phyloP scores from a whole-genome alignment of 2,113 vertebrate species.

The Bos indicus region DNA sequence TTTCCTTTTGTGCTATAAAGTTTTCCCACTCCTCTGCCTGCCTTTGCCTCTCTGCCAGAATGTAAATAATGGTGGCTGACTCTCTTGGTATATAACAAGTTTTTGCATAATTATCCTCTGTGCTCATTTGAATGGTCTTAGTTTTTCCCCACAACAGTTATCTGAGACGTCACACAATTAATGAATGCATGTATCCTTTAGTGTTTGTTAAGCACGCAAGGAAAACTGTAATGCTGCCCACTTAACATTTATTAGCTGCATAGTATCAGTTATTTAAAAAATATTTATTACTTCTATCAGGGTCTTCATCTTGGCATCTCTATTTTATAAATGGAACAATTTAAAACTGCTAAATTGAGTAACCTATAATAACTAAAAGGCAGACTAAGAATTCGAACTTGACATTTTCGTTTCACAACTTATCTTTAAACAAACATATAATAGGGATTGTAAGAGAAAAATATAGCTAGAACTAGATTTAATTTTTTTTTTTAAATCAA shows the following conservation, averaged over 20 bases:
- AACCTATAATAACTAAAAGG: constrained; percentile 14
- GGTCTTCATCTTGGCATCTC: neutral
- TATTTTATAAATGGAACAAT: neutral
- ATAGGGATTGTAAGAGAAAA: constrained; percentile 30
- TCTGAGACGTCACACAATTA: neutral
- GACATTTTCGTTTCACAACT: constrained; percentile 34
- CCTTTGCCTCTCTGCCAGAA: neutral
- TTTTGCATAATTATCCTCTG: neutral
- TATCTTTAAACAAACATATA: constrained; percentile 36
- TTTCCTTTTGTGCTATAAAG: neutral
- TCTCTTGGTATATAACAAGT: neutral
- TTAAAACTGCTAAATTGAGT: neutral
- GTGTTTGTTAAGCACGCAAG: neutral
- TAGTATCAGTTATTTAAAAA: neutral
- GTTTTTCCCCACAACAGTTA: neutral
- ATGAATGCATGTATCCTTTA: neutral
- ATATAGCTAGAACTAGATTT: neutral
- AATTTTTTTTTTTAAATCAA: neutral
- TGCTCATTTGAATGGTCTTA: neutral
- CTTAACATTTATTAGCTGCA: neutral
- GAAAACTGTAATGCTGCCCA: neutral
- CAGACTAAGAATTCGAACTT: constrained; percentile 28
- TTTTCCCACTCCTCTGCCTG: neutral
- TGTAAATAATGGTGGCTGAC: neutral
- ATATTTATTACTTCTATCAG: neutral